Evolutionary conservation across 2,888 invertebrate species (phyloP).

Genomic region (Acanthopleura granulata): DNA sequence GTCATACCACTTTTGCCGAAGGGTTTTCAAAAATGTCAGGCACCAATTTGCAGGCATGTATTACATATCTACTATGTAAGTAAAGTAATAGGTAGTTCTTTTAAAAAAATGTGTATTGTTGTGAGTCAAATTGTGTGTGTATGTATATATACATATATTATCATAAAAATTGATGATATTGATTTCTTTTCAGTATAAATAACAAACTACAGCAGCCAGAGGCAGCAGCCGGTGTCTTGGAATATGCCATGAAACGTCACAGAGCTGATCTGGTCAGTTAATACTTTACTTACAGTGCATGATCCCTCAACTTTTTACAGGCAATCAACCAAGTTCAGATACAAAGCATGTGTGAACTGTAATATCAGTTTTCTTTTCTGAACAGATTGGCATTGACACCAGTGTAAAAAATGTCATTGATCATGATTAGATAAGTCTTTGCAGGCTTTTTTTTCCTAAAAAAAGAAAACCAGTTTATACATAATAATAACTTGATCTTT

Average conservation of each 20-base stretch:
- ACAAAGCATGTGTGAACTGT: too few relatives aligned
- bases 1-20: too few relatives aligned
- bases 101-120: not conserved
- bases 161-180: slow-evolving; percentile 18
- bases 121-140: not conserved
- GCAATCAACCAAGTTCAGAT: too few relatives aligned
- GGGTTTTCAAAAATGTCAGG: too few relatives aligned
- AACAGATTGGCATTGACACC: too few relatives aligned
- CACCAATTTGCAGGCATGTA: too few relatives aligned
- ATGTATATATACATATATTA: not conserved
- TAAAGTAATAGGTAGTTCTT: not conserved
- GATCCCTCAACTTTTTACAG: too few relatives aligned
- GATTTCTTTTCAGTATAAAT: slow-evolving; percentile 80
- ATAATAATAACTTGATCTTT: too few relatives aligned
- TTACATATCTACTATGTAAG: not conserved
- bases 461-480: not conserved
- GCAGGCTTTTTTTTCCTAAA: too few relatives aligned
- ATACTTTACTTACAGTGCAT: not conserved
- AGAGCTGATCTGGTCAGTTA: slow-evolving; percentile 61
- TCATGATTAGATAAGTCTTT: too few relatives aligned
- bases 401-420: too few relatives aligned
- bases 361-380: too few relatives aligned
- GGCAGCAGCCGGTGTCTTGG: slow-evolving; percentile 91
- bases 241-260: slow-evolving; percentile 84
- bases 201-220: slow-evolving; percentile 99